A percentile compares a stretch with the other conserved stretches of the same genome.
phyloP scores from a whole-genome alignment of 2,797 vertebrate genomes.

The Hemitrygon akajei region DNA sequence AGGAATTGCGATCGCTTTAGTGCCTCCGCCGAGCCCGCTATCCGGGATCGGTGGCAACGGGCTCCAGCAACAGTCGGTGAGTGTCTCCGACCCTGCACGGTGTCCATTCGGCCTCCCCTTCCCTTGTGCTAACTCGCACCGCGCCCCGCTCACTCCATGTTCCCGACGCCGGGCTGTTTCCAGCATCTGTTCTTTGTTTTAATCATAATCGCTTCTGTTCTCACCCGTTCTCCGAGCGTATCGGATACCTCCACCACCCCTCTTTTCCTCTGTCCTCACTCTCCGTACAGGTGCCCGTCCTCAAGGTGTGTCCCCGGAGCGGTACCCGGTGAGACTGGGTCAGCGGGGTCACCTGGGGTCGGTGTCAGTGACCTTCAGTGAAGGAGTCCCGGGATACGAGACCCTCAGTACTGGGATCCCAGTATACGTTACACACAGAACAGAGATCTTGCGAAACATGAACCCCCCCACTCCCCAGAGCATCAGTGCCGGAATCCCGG shows the following conservation, averaged over 20 bases:
- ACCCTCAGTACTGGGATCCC: neutral
- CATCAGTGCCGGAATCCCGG: too few relatives aligned
- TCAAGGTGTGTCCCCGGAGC: too few relatives aligned
- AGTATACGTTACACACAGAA: too few relatives aligned
- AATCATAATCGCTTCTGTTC: neutral
- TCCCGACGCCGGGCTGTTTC: neutral
- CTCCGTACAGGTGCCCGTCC: neutral
- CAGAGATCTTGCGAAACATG: too few relatives aligned
- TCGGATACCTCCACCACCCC: neutral
- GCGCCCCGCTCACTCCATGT: neutral
- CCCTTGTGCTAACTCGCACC: conserved; percentile 44
- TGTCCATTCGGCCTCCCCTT: too few relatives aligned
- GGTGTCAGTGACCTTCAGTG: neutral
- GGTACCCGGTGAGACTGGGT: too few relatives aligned
- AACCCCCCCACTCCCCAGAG: too few relatives aligned
- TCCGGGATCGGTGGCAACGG: neutral
- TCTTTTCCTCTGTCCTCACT: neutral
- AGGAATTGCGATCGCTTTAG: too few relatives aligned
- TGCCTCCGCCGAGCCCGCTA: too few relatives aligned
- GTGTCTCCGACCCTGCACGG: neutral
- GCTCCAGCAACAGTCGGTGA: neutral
- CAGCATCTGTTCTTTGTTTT: conserved; percentile 43
- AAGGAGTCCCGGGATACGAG: neutral
- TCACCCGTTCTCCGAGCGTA: neutral
- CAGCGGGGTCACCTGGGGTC: neutral